Base-by-base conservation (phyloP, 2,888 invertebrate species). In the Ophioninae sp. region DNA sequence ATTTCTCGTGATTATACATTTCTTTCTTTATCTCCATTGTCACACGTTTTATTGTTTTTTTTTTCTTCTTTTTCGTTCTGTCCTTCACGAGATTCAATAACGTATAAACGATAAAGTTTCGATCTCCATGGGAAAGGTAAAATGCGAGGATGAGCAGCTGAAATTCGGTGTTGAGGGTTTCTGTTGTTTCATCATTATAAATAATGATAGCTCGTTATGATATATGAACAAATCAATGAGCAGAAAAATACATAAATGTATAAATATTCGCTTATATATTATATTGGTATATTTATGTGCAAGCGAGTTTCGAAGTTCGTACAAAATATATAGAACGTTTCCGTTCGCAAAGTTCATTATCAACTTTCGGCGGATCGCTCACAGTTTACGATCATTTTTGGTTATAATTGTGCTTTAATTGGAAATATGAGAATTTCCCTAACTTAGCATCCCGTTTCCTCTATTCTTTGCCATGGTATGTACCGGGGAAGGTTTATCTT, bases 321-420 rank as follows among this genome's bases (percentile, higher is more conserved):
- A 50, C 30, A 56, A 8, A 8, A 17, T 37, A 64, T 37, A 37
- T 17, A 37, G 6, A 64, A 17, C 41, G 20, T n/a, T 30, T 21
- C 13, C 30, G 50, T 56, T 50, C 44, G 30, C 7, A 65, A 50
- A 61, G 59, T 7, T 69, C 41, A 20, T 44, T 73, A 37, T 39
- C 13, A 20, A 74, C n/a, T 70, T 59, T 39, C 61, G 7, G 41
- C 41, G 41, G 62, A 23, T 30, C 56, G 75, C 61, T 56, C 50
- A 50, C 37, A 64, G 86, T 87, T 86, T 81, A 75, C 10, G 73
- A 57, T 84, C 86, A 87, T 87, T 88, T 83, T 86, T 85, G 65
- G 75, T 78, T 72, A 88, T 89, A 89, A 89, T 89, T 87, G 85
- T 72, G 74, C 86, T 80, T 82, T 89, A 89, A 89, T 89, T 89